Conservation (phyloP, 2,888 invertebrate species). For the Cheilosia scutellata region DNA sequence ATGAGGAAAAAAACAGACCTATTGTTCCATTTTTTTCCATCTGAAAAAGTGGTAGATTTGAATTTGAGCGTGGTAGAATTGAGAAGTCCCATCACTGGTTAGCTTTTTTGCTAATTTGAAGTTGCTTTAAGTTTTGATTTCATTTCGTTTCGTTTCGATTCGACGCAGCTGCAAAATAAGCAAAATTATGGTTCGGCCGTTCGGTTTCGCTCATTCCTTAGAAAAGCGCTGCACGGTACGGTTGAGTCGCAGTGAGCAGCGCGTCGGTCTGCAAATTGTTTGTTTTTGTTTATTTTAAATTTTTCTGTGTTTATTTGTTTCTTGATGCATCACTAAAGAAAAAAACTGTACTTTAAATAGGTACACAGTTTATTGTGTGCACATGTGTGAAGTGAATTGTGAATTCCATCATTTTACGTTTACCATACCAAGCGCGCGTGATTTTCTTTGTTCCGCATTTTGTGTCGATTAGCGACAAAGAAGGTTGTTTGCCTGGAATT, state of each 20-base stretch:
- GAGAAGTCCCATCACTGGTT: no score
- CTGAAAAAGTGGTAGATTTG: no score
- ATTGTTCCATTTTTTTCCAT: no score
- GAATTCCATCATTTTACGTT: slow-evolving; percentile 21
- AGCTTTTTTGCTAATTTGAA: slow-evolving; percentile 33
- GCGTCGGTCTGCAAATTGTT: slow-evolving; percentile 29
- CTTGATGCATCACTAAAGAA: slow-evolving; percentile 29
- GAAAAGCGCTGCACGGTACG: slow-evolving; percentile 21
- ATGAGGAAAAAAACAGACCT: no score
- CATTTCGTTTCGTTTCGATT: slow-evolving; percentile 56
- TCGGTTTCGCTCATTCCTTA: slow-evolving; percentile 55
- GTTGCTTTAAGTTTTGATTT: slow-evolving; percentile 4
- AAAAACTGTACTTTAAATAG: slow-evolving; percentile 60
- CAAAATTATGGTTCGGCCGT: neutral
- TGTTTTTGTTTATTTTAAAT: slow-evolving; percentile 11
- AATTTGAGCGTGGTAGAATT: no score
- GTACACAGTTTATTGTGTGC: slow-evolving; percentile 22
- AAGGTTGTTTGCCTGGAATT: slow-evolving; percentile 49
- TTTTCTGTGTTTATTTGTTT: slow-evolving; percentile 12
- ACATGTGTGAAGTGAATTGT: slow-evolving; percentile 62
- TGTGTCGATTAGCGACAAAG: slow-evolving; percentile 56
- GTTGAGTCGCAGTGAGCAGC: slow-evolving; percentile 29
- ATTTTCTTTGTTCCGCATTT: slow-evolving; percentile 71
- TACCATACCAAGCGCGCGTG: slow-evolving; percentile 50
- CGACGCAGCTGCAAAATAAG: neutral